phyloP scores from a whole-genome alignment of 2,888 invertebrate genomes.

The Bembecia ichneumoniformis region DNA sequence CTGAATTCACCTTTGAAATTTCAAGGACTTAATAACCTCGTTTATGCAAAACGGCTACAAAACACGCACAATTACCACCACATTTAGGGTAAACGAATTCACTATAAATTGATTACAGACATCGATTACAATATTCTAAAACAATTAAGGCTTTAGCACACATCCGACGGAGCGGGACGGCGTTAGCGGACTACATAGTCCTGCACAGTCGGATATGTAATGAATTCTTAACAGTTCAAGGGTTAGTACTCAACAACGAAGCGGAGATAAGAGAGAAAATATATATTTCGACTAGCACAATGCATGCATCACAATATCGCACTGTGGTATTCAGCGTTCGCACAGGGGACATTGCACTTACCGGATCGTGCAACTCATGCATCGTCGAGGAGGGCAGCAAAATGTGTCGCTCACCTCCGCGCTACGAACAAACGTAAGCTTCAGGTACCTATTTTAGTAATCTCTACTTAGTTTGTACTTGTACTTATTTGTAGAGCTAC shows the following conservation, averaged over 20 bases:
- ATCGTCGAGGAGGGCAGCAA: constrained; percentile 71
- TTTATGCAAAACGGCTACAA: too few species aligned
- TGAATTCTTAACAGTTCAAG: too few species aligned
- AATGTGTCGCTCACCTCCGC: constrained; percentile 60
- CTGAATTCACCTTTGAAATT: too few species aligned
- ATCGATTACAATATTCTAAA: neutral
- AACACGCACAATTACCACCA: too few species aligned
- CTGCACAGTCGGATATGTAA: too few species aligned
- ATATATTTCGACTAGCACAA: neutral
- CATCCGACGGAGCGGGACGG: too few species aligned
- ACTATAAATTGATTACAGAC: neutral
- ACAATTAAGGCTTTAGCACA: too few species aligned
- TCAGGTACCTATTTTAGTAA: neutral
- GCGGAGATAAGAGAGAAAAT: too few species aligned
- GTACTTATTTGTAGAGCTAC: too few species aligned
- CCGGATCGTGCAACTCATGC: constrained; percentile 73
- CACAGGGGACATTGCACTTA: constrained; percentile 44
- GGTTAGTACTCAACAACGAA: too few species aligned
- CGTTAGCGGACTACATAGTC: too few species aligned
- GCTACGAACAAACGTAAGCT: constrained; percentile 46
- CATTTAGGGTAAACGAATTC: neutral
- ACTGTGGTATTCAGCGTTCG: constrained; percentile 1
- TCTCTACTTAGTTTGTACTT: neutral
- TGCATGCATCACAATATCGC: neutral
- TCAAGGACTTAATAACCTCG: too few species aligned